Percentiles rank a stretch among this genome's conserved stretches.
Evolutionary conservation across 2,113 vertebrate species (phyloP).

Genomic region (Polyodon spathula): DNA sequence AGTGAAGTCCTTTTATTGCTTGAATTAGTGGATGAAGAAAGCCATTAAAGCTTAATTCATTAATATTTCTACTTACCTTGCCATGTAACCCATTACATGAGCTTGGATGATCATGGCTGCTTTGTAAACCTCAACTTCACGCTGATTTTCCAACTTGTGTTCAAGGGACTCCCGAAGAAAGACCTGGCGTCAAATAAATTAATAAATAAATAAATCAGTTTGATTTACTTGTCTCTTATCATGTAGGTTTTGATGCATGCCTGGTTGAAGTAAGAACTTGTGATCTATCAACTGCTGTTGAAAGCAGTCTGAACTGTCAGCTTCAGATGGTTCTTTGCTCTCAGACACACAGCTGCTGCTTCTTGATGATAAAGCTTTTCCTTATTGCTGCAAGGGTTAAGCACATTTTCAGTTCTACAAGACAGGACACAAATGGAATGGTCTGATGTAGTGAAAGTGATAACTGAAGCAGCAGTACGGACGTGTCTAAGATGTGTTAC

Average conservation of each 20-base stretch:
- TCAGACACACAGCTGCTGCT: conserved; percentile 25
- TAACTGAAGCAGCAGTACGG: conserved; percentile 22
- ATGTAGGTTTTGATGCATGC: too few relatives aligned
- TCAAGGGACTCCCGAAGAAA: conserved; percentile 87
- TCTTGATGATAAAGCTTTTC: conserved; percentile 25
- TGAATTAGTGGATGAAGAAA: too few relatives aligned
- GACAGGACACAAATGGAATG: conserved; percentile 28
- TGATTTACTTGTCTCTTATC: too few relatives aligned
- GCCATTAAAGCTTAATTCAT: neutral
- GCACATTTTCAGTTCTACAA: conserved; percentile 32
- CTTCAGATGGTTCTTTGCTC: too few relatives aligned
- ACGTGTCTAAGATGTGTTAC: neutral
- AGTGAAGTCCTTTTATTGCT: too few relatives aligned
- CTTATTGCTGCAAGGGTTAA: conserved; percentile 25
- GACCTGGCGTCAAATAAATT: conserved; percentile 54
- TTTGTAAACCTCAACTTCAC: conserved; percentile 73
- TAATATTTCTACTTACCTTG: conserved; percentile 58
- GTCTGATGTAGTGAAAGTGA: conserved; percentile 5
- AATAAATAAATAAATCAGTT: too few relatives aligned
- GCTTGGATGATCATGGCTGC: conserved; percentile 85
- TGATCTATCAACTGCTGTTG: too few relatives aligned
- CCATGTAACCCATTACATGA: conserved; percentile 74
- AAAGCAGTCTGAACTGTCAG: too few relatives aligned
- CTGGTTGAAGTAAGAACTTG: too few relatives aligned
- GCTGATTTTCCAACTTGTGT: conserved; percentile 76